phyloP scores from a whole-genome alignment of 2,113 vertebrate genomes.

The Brachypodius melanocephalos region DNA sequence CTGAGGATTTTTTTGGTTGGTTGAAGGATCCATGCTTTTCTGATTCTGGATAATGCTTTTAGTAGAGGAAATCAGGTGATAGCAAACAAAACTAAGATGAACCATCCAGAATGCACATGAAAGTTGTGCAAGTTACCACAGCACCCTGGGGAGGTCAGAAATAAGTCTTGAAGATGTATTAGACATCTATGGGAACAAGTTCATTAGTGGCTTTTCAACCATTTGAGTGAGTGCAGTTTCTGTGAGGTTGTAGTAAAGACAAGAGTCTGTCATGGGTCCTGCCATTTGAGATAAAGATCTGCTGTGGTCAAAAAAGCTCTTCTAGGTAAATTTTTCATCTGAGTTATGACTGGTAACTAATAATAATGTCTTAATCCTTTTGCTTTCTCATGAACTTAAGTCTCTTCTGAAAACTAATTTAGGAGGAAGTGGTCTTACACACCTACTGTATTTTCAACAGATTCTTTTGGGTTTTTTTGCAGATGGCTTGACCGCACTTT shows the following conservation, averaged over 20 bases:
- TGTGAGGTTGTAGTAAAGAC: not conserved
- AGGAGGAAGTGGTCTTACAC: not conserved
- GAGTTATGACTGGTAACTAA: not conserved
- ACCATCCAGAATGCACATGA: not conserved
- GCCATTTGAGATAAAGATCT: not conserved
- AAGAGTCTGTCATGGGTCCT: not conserved
- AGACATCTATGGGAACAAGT: not conserved
- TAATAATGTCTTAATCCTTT: not conserved
- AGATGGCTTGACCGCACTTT: slow-evolving; percentile 93
- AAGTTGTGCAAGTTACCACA: not conserved
- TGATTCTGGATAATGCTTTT: not conserved
- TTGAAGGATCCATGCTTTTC: not conserved
- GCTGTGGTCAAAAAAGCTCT: not conserved
- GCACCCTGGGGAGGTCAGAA: not conserved
- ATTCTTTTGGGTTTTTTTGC: not conserved
- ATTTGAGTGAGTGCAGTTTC: not conserved
- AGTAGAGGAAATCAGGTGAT: not conserved
- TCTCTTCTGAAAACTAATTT: not conserved
- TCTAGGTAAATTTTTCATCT: not conserved
- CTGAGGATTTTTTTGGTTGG: not conserved
- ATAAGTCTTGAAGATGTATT: not conserved
- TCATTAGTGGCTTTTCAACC: not conserved
- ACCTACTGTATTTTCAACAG: not conserved
- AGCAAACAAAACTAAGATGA: not conserved
- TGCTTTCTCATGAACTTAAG: not conserved